Evolutionary conservation across 2,797 vertebrate species (phyloP).

Genomic region (Mormyrops attenuatus): DNA sequence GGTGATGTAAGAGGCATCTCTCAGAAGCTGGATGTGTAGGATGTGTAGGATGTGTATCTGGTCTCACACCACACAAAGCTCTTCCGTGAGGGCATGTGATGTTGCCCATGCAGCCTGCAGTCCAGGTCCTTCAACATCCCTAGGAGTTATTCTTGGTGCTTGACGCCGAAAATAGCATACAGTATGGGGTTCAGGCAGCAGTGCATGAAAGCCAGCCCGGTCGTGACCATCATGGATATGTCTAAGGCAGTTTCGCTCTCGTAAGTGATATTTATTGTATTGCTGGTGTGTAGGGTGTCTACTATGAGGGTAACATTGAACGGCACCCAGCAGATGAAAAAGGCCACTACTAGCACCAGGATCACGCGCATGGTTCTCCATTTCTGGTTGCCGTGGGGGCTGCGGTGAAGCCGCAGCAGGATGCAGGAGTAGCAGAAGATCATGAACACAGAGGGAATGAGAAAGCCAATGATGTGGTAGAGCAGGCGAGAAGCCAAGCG

Average conservation of each 20-base stretch:
- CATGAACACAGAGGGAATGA: slow-evolving; percentile 71
- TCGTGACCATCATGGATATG: slow-evolving; percentile 57
- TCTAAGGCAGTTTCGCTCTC: slow-evolving; percentile 39
- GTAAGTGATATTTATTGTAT: slow-evolving; percentile 36
- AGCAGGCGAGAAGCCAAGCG: slow-evolving; percentile 62
- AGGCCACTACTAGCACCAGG: slow-evolving; percentile 65
- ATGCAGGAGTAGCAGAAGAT: slow-evolving; percentile 74
- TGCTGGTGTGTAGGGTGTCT: slow-evolving; percentile 53
- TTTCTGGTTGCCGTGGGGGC: slow-evolving; percentile 62
- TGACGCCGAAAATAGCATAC: slow-evolving; percentile 77
- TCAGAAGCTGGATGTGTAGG: slow-evolving; percentile 61
- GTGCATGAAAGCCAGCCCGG: slow-evolving; percentile 69
- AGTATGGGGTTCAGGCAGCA: slow-evolving; percentile 81
- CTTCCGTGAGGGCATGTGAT: slow-evolving; percentile 40
- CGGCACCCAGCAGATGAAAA: slow-evolving; percentile 79
- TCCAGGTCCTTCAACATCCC: slow-evolving; percentile 56
- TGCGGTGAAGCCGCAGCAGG: slow-evolving; percentile 51
- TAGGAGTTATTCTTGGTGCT: slow-evolving; percentile 70
- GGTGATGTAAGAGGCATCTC: background rate
- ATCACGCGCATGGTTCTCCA: slow-evolving; percentile 72
- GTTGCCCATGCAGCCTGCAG: slow-evolving; percentile 48
- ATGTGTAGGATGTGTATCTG: slow-evolving; percentile 56
- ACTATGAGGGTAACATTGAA: slow-evolving; percentile 69
- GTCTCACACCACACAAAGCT: slow-evolving; percentile 71
- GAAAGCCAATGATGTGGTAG: slow-evolving; percentile 77